Evolutionary conservation across 2,888 invertebrate genomes (phyloP), one percentile per base, ranked within the genome.

Genomic region (Rhingia campestris): DNA sequence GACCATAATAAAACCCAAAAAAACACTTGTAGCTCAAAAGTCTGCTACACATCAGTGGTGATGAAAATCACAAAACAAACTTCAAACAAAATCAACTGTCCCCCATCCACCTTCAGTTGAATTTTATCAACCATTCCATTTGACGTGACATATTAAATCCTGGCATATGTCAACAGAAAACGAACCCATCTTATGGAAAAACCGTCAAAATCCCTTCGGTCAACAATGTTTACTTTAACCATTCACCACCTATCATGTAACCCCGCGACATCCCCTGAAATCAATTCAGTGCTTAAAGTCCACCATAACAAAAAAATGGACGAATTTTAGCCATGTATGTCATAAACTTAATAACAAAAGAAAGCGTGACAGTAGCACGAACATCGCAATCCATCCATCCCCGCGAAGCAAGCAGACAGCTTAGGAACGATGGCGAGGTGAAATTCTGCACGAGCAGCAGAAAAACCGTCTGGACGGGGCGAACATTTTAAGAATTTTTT

Each of bases 281-380:
- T 33, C 56, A 64, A 70, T 70, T 75, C 22, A 5, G 43, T 58
- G 64, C 2, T 22, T 33, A 58, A 74, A 73, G 61, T 58, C 53
- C 7, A 12, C 43, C 10, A 39, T 14, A 66, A 51, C 63, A 45
- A 59, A 59, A 53, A 58, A 45, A 54, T 63, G 53, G 14, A 51
- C 61, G 7, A 67, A 81, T 70, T 72, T 53, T 3, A 12, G 41
- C 43, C 35, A 43, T 67, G 67, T 54, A 58, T 74, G 69, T 45
- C 69, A 59, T 56, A 59, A 70, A 64, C 69, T 64, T 58, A 39
- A 49, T 56, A 51, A 64, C 51, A 63, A 75, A 81, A 76, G 76
- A 77, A 77, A 81, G 76, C 81, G 49, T 66, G 76, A 70, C 81
- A 76, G 59, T 59, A 66, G 59, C 70, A 39, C 61, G 63, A 70